These are phyloP conservation scores for Acomys russatus DNA, from an alignment of 2,797 vertebrate genomes.

Conservation along the genomic window DNA sequence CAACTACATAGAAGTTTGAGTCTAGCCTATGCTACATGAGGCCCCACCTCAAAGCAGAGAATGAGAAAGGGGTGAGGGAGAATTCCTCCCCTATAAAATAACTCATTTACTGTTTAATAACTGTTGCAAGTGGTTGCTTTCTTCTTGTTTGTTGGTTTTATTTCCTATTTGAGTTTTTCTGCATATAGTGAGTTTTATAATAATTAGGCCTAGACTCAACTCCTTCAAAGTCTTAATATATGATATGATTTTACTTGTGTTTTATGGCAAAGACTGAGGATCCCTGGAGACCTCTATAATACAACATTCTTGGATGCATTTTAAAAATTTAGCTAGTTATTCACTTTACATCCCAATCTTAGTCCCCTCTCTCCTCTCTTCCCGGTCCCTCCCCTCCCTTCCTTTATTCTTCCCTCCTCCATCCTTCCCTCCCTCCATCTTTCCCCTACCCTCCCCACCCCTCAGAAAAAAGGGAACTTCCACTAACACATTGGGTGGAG, in stretches of 20 bases:
- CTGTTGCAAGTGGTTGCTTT: background rate
- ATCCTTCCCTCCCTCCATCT: no score
- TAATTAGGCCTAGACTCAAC: background rate
- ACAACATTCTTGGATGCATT: background rate
- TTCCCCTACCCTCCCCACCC: no score
- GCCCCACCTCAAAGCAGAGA: background rate
- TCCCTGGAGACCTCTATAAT: background rate
- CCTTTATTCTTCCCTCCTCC: no score
- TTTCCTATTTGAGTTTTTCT: conserved; percentile 46
- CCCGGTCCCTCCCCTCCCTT: no score
- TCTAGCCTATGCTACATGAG: background rate
- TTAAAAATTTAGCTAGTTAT: no score
- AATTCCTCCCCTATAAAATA: conserved; percentile 1
- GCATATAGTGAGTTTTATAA: conserved; percentile 60
- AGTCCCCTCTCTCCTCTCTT: no score
- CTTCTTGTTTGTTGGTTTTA: background rate
- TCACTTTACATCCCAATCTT: no score
- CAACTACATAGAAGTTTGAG: background rate
- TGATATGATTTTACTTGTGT: background rate
- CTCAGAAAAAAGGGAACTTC: no score
- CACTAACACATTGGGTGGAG: no score
- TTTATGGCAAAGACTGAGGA: background rate
- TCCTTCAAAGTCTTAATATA: conserved; percentile 27
- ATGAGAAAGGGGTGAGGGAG: background rate
- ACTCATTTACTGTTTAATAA: conserved; percentile 40